Conservation (phyloP, 2,888 invertebrate genomes). For the Synergus gifuensis region DNA sequence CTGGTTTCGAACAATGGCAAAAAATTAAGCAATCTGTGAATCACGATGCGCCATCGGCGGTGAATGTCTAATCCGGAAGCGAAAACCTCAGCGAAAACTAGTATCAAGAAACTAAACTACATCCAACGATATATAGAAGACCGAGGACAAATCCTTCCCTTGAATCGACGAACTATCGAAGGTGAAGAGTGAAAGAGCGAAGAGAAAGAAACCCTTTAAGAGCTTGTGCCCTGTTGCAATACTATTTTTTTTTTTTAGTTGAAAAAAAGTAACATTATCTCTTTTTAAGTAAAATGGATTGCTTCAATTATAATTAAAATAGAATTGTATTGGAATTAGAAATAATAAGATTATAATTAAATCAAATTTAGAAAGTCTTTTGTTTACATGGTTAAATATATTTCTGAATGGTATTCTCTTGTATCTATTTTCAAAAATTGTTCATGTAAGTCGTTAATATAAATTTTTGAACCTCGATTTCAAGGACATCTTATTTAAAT, state of each 20-base stretch:
- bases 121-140: background rate
- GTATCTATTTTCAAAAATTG: no score
- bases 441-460: no score
- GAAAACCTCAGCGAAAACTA: background rate
- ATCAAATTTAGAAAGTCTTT: no score
- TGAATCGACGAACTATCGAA: slow-evolving; percentile 8
- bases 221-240: background rate
- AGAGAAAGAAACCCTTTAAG: background rate
- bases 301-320: background rate
- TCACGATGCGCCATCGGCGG: slow-evolving; percentile 9
- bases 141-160: background rate
- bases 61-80: slow-evolving; percentile 22
- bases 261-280: no score
- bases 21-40: background rate
- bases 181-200: background rate
- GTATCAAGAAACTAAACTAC: background rate
- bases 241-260: no score
- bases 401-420: no score
- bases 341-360: background rate
- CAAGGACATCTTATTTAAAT: background rate
- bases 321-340: background rate
- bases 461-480: slow-evolving; percentile 1
- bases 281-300: no score
- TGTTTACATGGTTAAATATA: no score
- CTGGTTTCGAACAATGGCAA: background rate